Evolutionary conservation across 2,113 vertebrate genomes (phyloP), one percentile per base, ranked within the genome.

Genomic region (Anguilla rostrata): DNA sequence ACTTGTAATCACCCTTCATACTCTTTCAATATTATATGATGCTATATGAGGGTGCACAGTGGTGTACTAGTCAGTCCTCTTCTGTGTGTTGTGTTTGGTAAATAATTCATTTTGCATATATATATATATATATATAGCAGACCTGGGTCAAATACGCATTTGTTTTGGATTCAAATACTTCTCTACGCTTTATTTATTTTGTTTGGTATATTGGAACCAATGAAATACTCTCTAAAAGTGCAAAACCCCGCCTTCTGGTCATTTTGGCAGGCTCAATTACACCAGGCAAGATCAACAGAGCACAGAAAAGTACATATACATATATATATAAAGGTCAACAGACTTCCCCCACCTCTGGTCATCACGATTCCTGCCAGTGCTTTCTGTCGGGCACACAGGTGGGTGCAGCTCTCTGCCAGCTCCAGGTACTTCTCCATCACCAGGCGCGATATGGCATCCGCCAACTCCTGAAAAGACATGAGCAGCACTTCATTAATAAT

Each of bases 291-390:
- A 34, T 34, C 34, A 34, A 34, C 34, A 34, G 34, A 34, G 34
- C 34, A 34, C 34, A 34, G 34, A 34, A 34, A 34, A 34, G 34
- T 34, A 34, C 34, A 34, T 1, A 34, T 1, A 34, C 1, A 34
- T 34, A 34, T 34, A 34, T 34, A 34, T 78, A 20, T 78, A 81
- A 81, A 81, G 92, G 92, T 91, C 90, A 92, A 92, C 94, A 92
- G 94, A 93, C 94, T 92, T 87, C 92, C 90, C 93, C 96, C 98
- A 99, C 98, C 98, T 98, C 95, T 97, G 95, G 98, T 99, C 98
- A 99, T 99, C 95, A 99, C 96, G 94, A 99, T 98, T 93, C 98
- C 98, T 90, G 98, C 98, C 93, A 99, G 96, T 83, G 96, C 96
- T 96, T 97, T 99, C 95, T 98, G 98, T 89, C 96, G 97, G 89